phyloP scores from a whole-genome alignment of 1,140 invertebrate species.

The Dendrolimus punctatus region DNA sequence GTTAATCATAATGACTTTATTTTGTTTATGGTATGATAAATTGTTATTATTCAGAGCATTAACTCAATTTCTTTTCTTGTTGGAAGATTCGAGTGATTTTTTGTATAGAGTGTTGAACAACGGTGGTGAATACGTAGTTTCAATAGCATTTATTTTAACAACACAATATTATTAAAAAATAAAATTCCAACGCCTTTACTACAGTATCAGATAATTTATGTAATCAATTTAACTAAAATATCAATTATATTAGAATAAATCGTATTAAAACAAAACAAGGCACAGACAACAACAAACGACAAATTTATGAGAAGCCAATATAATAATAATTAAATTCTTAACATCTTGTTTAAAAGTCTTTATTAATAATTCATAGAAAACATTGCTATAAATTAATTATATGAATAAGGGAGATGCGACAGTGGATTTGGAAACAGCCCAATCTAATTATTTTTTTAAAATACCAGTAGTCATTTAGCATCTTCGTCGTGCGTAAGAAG shows the following conservation, averaged over 20 bases:
- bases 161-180: constrained; percentile 1
- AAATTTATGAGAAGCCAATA: neutral
- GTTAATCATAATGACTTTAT: no score
- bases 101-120: constrained; percentile 11
- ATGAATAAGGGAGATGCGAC: constrained; percentile 7
- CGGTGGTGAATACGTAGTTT: constrained; percentile 32
- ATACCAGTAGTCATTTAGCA: constrained; percentile 12
- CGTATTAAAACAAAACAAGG: neutral
- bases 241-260: neutral
- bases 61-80: constrained; percentile 13
- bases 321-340: neutral
- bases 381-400: constrained; percentile 5
- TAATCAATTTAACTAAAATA: neutral
- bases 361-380: neutral
- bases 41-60: constrained; percentile 11
- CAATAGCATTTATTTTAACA: constrained; percentile 19
- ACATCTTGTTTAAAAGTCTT: no score
- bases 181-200: neutral
- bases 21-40: no score
- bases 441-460: constrained; percentile 11
- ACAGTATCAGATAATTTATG: neutral
- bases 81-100: no score
- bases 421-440: constrained; percentile 8
- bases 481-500: constrained; percentile 8
- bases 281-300: neutral